Conservation (phyloP, 2,113 vertebrate genomes). For the Gnathochromis pfefferi region DNA sequence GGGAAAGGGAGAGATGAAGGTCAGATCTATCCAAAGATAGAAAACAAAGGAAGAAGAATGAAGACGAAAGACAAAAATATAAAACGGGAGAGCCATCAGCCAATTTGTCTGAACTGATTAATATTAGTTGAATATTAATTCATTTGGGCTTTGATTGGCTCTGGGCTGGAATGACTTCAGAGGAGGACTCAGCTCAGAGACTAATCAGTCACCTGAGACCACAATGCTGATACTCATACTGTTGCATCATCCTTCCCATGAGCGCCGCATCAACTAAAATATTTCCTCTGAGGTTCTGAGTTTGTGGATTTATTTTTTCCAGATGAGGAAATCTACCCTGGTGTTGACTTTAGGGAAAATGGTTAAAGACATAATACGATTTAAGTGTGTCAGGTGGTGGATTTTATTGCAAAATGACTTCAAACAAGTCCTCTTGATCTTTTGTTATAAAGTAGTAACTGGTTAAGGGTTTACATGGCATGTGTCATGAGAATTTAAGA, state of each 20-base stretch:
- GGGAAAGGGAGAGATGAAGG: constrained; percentile 61
- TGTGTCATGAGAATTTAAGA: background rate
- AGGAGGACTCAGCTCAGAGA: constrained; percentile 50
- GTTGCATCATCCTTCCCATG: background rate
- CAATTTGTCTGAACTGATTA: constrained; percentile 69
- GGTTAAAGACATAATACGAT: background rate
- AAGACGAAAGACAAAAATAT: constrained; percentile 62
- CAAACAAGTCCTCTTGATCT: background rate
- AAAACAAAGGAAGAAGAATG: constrained; percentile 69
- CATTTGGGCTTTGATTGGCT: constrained; percentile 66
- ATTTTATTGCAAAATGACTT: background rate
- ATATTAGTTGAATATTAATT: constrained; percentile 72
- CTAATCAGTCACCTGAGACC: constrained; percentile 53
- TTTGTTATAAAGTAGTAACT: background rate
- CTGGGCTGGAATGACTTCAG: constrained; percentile 67
- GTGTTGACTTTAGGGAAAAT: background rate
- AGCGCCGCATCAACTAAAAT: background rate
- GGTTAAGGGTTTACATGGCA: background rate
- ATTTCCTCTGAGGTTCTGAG: background rate
- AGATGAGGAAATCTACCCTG: background rate
- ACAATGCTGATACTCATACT: background rate
- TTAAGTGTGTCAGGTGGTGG: background rate
- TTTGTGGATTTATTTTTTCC: background rate
- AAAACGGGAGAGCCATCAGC: constrained; percentile 62
- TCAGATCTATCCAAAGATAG: constrained; percentile 73